A percentile compares a stretch with the other conserved stretches of the same genome.
phyloP scores from a whole-genome alignment of 37 sponge, comb jelly and placozoan species.

The Eunapius fragilis region DNA sequence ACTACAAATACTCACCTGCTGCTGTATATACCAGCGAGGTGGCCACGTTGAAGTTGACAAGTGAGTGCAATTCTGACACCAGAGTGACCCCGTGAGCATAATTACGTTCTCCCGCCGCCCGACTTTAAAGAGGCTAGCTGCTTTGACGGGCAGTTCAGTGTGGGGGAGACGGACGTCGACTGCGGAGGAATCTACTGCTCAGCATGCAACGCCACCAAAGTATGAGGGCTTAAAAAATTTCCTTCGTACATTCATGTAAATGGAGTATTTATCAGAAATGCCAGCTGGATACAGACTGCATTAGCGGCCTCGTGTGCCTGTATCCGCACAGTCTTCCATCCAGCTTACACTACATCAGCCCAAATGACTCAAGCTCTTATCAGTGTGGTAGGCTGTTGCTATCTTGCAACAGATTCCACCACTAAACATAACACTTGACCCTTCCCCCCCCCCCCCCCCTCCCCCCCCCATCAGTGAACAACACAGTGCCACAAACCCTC shows the following conservation, averaged over 20 bases:
- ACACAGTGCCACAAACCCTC: no score
- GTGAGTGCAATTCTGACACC: neutral
- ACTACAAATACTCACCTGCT: neutral
- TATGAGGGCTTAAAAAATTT: neutral
- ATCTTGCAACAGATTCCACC: no score
- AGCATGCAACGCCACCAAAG: conserved; percentile 45
- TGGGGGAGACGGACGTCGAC: conserved; percentile 68
- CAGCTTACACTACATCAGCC: conserved; percentile 62
- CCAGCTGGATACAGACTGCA: conserved; percentile 47
- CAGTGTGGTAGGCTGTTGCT: conserved; percentile 33
- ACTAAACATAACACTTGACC: no score
- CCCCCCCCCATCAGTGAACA: no score
- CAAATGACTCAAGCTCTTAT: conserved; percentile 23
- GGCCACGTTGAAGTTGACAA: conserved; percentile 2
- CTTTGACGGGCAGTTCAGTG: conserved; percentile 43
- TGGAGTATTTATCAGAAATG: conserved; percentile 31
- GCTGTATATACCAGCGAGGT: conserved; percentile 25
- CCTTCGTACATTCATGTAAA: neutral
- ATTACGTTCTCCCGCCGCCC: neutral
- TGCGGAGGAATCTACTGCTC: conserved; percentile 67
- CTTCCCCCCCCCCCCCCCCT: no score
- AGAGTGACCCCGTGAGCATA: no score
- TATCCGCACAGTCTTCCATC: conserved; percentile 43
- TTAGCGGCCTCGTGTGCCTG: conserved; percentile 53
- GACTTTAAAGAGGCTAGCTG: conserved; percentile 55